Conservation (phyloP, 2,888 invertebrate genomes). For the Sympetrum striolatum region DNA sequence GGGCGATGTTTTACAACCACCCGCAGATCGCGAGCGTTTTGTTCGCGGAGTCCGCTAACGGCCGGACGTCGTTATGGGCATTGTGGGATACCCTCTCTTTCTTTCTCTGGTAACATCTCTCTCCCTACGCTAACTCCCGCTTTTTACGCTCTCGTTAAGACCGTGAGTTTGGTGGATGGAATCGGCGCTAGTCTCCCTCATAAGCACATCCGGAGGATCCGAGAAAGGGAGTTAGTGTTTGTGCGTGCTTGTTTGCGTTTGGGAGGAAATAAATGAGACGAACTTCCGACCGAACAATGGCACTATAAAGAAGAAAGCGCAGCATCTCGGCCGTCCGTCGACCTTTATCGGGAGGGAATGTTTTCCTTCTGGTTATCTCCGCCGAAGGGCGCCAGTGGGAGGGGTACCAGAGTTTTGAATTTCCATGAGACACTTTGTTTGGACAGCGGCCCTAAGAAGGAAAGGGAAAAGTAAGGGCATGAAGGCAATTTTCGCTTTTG, state of each 20-base stretch:
- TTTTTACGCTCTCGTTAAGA: neutral
- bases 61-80: neutral
- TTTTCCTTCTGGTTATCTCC: neutral
- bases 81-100: neutral
- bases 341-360: neutral
- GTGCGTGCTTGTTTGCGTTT: neutral
- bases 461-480: neutral
- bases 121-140: neutral
- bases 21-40: neutral
- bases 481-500: neutral
- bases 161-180: no score
- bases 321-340: slow-evolving; percentile 14
- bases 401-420: neutral
- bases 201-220: neutral
- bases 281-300: slow-evolving; percentile 24
- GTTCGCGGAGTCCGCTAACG: neutral
- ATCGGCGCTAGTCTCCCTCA: neutral
- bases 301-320: neutral
- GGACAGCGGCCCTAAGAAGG: neutral
- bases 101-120: neutral
- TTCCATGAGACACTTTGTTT: slow-evolving; percentile 23
- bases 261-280: neutral
- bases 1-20: neutral
- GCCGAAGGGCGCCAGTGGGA: neutral
- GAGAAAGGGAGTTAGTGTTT: neutral